These are phyloP conservation scores for Geothlypis trichas DNA, from an alignment of 2,113 vertebrate species.

Conservation along the genomic window DNA sequence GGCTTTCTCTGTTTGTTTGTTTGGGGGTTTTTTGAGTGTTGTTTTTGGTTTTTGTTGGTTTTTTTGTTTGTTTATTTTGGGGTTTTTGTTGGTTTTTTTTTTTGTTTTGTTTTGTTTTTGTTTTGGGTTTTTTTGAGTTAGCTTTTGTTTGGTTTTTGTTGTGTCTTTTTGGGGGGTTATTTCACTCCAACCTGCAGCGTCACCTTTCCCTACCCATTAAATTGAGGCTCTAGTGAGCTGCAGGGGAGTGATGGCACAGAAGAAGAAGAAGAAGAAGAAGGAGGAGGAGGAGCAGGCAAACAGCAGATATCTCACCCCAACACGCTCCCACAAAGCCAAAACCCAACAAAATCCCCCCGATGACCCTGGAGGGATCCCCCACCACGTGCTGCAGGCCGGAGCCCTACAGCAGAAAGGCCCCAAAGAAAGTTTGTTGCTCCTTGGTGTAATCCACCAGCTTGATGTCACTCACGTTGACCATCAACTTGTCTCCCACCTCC, in stretches of 20 bases:
- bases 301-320: not conserved
- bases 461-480: constrained; percentile 76
- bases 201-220: not conserved
- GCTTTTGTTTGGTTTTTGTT: not conserved
- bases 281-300: not conserved
- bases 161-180: not conserved
- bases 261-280: not conserved
- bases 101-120: not conserved
- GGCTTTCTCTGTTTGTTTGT: not conserved
- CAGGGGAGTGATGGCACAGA: not conserved
- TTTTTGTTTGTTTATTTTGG: not conserved
- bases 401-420: constrained; percentile 74
- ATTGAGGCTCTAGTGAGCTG: not conserved
- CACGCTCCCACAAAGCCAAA: not conserved
- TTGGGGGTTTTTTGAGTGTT: too few species aligned
- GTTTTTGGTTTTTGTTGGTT: not conserved
- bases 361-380: not conserved
- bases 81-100: not conserved
- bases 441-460: constrained; percentile 76
- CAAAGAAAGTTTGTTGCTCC: constrained; percentile 81
- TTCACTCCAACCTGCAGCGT: not conserved
- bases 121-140: too few species aligned
- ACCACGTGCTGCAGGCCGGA: not conserved
- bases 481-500: constrained; percentile 72
- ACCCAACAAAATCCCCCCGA: not conserved